Base-by-base conservation (phyloP, 1,140 invertebrate species). In the Pogonomyrmex californicus region DNA sequence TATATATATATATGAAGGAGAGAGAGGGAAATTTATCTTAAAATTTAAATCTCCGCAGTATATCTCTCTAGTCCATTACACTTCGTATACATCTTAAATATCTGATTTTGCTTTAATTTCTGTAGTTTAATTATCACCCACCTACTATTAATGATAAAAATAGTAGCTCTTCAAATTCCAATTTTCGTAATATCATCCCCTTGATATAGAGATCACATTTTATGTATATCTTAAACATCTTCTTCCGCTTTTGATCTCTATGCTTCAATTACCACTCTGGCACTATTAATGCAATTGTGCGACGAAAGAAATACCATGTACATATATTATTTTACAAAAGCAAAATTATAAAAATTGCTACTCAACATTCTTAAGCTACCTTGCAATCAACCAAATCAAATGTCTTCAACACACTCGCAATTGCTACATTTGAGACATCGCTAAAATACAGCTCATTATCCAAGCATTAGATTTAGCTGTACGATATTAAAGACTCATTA, bases 401-500 rank as follows among this genome's bases (percentile, higher is more conserved):
- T 75, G 54, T 73, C 54, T 83, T 73, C 58, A 58, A 62, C 68
- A 44, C 68, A 9, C 44, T 49, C n/a, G 63, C 65, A 47, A 36
- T 36, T n/a, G 49, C 17, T 60, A 14, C 33, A 38, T 36, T 30
- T 33, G 58, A 68, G 14, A 49, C 10, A 17, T 9, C 9, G 12
- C 30, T 36, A 75, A 75, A 86, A 89, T 71, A 81, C 36, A 78
- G 63, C 87, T 89, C 66, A 79, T 90, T 87, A 89, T 73, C 65
- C 73, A 38, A 51, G 66, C 66, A 87, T 90, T 90, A 83, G 65
- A 56, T 60, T 68, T 33, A 51, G 30, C 30, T 70, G 56, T 44
- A 14, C 60, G 83, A 79, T 60, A 82, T 86, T 79, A 86, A 86
- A 86, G 65, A 49, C 70, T 77, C 88, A 88, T 88, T 89, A 88